Evolutionary conservation across 2,797 vertebrate species (phyloP).

Genomic region (Lepilemur ruficaudatus): DNA sequence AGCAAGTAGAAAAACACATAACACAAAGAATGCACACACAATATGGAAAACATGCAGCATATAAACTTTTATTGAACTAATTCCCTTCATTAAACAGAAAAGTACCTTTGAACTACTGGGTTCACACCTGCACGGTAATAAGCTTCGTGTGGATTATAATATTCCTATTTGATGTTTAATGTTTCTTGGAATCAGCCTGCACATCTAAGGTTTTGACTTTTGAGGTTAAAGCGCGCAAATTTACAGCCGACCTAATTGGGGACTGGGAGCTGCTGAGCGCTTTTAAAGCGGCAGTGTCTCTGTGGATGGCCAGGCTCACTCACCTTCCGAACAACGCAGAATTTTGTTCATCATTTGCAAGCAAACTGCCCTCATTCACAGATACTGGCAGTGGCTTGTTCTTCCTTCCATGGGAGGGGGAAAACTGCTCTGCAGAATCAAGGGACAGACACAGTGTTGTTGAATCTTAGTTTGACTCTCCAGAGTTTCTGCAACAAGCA

Average conservation of each 20-base stretch:
- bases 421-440: neutral
- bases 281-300: neutral
- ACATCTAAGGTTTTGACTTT: conserved; percentile 34
- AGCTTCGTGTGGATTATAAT: conserved; percentile 39
- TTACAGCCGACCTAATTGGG: conserved; percentile 62
- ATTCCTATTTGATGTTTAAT: conserved; percentile 62
- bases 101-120: conserved; percentile 57
- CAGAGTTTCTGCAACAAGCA: conserved; percentile 51
- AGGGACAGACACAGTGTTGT: neutral
- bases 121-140: conserved; percentile 49
- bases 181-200: conserved; percentile 18
- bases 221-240: neutral
- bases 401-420: neutral
- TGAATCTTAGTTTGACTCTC: conserved; percentile 47
- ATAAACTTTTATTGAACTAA: conserved; percentile 62
- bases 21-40: neutral
- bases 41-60: neutral
- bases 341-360: conserved; percentile 46
- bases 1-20: neutral
- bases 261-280: neutral
- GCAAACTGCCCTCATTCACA: neutral
- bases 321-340: neutral
- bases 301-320: neutral
- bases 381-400: neutral
- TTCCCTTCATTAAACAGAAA: conserved; percentile 57